phyloP scores from a whole-genome alignment of 2,797 vertebrate species.

The Betta splendens region DNA sequence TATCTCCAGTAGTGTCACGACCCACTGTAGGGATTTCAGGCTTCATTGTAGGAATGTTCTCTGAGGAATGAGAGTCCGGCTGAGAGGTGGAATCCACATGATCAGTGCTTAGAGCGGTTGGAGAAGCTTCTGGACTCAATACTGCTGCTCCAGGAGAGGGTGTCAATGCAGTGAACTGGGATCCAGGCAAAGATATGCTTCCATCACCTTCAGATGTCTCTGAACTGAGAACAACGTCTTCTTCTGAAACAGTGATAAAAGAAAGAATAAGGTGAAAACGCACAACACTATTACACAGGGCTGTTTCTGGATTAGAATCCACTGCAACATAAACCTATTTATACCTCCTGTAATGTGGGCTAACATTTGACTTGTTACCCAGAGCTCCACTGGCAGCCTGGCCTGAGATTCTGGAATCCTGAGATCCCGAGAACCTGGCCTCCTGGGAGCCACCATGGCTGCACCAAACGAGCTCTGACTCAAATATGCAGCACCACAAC shows the following conservation, averaged over 20 bases:
- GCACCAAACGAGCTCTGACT: not conserved
- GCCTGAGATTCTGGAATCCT: constrained; percentile 7
- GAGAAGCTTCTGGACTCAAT: not conserved
- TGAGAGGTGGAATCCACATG: constrained; percentile 18
- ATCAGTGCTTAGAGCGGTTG: not conserved
- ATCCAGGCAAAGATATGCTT: not conserved
- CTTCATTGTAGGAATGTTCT: not conserved
- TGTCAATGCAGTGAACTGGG: constrained; percentile 18
- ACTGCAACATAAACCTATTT: too few relatives aligned
- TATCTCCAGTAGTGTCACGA: constrained; percentile 20
- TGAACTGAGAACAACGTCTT: constrained; percentile 58
- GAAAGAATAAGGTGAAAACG: not conserved
- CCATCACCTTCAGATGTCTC: constrained; percentile 38
- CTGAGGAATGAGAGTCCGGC: not conserved
- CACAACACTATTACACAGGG: too few relatives aligned
- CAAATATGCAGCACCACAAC: not conserved
- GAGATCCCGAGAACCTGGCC: too few relatives aligned
- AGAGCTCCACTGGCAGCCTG: constrained; percentile 4
- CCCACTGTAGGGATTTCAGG: not conserved
- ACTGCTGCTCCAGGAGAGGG: not conserved
- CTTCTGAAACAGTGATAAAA: constrained; percentile 51
- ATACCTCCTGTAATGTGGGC: not conserved
- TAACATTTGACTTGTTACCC: constrained; percentile 3
- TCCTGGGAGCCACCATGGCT: too few relatives aligned
- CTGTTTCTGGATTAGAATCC: too few relatives aligned